These are phyloP conservation scores for Siniperca chuatsi DNA, from an alignment of 2,113 vertebrate species.

Conservation along the genomic window DNA sequence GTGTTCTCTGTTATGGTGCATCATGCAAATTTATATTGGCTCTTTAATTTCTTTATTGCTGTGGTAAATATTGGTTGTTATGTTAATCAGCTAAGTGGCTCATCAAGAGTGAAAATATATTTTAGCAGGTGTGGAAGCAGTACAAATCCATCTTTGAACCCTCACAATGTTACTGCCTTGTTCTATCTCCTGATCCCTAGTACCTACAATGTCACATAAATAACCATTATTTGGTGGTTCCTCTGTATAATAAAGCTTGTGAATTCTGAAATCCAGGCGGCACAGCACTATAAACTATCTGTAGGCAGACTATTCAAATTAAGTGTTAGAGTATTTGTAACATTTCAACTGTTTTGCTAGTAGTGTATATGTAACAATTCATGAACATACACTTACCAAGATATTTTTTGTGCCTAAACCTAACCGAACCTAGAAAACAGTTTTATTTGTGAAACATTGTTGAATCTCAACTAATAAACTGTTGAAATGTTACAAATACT, in stretches of 20 bases:
- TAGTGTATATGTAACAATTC: too few species aligned
- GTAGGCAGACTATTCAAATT: too few species aligned
- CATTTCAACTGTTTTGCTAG: too few species aligned
- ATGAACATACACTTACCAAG: too few species aligned
- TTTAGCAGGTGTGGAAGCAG: neutral
- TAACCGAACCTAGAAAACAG: too few species aligned
- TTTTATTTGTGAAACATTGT: too few species aligned
- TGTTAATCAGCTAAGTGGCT: conserved; percentile 4
- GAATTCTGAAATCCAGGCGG: neutral
- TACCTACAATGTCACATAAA: neutral
- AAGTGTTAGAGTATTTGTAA: too few species aligned
- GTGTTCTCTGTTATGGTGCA: neutral
- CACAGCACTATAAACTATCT: too few species aligned
- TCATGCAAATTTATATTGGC: neutral
- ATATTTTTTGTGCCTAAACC: too few species aligned
- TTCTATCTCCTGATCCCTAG: neutral
- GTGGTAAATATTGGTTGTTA: neutral
- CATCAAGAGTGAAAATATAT: neutral
- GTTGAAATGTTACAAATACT: too few species aligned
- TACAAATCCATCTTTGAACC: conserved; percentile 2
- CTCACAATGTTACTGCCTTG: neutral
- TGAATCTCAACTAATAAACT: too few species aligned
- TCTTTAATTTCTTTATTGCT: conserved; percentile 5
- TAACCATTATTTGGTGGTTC: neutral
- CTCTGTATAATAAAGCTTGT: neutral